Conservation (phyloP, 2,888 invertebrate genomes). For the Phaedon cochleariae region DNA sequence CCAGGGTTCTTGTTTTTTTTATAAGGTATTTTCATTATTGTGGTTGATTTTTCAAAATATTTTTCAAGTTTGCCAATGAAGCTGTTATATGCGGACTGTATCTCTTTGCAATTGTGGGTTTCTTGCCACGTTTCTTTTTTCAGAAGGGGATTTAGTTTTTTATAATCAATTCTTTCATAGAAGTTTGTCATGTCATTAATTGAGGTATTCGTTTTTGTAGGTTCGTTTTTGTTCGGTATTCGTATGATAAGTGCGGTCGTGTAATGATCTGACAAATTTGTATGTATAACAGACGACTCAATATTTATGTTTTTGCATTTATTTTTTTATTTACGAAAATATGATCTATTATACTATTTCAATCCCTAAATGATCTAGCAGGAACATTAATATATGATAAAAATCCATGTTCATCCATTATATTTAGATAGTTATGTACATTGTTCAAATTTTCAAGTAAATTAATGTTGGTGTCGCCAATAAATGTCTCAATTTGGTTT, state of each 20-base stretch:
- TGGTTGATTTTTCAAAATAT: background rate
- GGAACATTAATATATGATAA: background rate
- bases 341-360: background rate
- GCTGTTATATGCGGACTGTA: constrained; percentile 8
- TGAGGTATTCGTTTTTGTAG: background rate
- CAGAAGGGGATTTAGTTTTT: background rate
- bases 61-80: constrained; percentile 3
- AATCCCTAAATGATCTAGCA: background rate
- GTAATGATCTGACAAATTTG: no score
- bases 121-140: constrained; percentile 6
- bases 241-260: background rate
- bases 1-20: constrained; percentile 4
- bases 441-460: background rate
- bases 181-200: background rate
- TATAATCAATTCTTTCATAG: constrained; percentile 1
- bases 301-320: background rate
- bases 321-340: background rate
- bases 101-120: constrained; percentile 4
- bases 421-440: background rate
- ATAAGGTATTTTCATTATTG: constrained; percentile 10
- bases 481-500: background rate
- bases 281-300: background rate
- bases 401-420: background rate
- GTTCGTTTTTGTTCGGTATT: background rate
- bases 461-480: background rate